Evolutionary conservation across 2,113 vertebrate species (phyloP), one percentile per base, ranked within the genome.

Genomic region (Dromaius novaehollandiae): DNA sequence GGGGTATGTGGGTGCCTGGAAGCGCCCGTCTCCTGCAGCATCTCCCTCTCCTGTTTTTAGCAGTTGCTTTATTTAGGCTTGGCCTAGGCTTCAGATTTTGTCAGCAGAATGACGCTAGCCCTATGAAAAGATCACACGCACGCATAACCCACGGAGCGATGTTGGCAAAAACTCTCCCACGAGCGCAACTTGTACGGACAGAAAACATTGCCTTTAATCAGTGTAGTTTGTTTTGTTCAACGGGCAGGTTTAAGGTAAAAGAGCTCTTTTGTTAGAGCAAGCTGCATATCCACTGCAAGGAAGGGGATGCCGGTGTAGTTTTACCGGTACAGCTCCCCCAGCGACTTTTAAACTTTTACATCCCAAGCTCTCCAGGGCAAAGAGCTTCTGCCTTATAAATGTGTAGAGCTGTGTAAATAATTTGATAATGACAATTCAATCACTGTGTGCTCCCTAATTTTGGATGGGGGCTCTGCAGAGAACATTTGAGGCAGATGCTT

Each of bases 121-220:
- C 1, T 38, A n/a, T 9, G 30, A 13, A 76, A 77, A 56, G 7
- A 11, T 44, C 40, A 6, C 13, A 2, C 0, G 0, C 4, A 40
- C 2, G 0, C 63, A 66, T 68, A 17, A 3, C 50, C 15, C 13
- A 15, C 28, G 2, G 1, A 40, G 40, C 51, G 46, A 16, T 9
- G 2, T 34, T 68, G 81, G 21, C 63, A 71, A 30, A 91, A 76
- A 8, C 36, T 3, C 9, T 88, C 15, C 56, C 28, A 5, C 56
- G 64, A 80, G 63, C n/a, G 40, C 63, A 64, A 11, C 46, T 76
- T 60, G 25, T 26, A 26, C 22, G 28, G 48, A 20, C 28, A 28
- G 16, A 46, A 5, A 26, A 56, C 19, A 40, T 12, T 86, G 51
- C 46, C 26, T 68, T 40, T 40, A 38, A 51, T 61, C 9, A 4